Percentiles rank a stretch among this genome's conserved stretches.
Conservation (phyloP, 2,113 vertebrate genomes). For the Coturnix japonica region DNA sequence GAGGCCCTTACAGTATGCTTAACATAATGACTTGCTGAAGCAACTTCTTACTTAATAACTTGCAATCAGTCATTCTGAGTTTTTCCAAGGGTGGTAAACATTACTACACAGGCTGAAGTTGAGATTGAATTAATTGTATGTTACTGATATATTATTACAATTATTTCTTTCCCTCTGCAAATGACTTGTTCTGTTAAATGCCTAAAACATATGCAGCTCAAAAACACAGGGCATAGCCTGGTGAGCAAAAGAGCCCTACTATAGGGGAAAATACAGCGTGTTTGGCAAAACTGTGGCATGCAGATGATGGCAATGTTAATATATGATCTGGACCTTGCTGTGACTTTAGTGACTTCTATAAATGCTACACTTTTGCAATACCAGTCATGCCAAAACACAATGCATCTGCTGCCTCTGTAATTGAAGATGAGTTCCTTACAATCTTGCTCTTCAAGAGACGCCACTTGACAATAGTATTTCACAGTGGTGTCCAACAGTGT, state of each 20-base stretch:
- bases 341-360: slow-evolving; percentile 49
- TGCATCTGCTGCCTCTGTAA: slow-evolving; percentile 46
- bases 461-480: not conserved
- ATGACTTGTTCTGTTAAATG: slow-evolving; percentile 45
- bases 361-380: slow-evolving; percentile 14
- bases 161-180: slow-evolving; percentile 44
- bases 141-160: slow-evolving; percentile 40
- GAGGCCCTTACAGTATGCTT: not conserved
- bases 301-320: slow-evolving; percentile 40
- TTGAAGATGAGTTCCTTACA: not conserved
- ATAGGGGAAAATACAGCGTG: slow-evolving; percentile 48
- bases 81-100: not conserved
- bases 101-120: not conserved
- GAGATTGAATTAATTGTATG: not conserved
- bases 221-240: slow-evolving; percentile 50
- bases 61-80: not conserved
- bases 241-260: slow-evolving; percentile 47
- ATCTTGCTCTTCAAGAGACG: not conserved
- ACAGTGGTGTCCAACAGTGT: not conserved
- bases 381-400: slow-evolving; percentile 10
- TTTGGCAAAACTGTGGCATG: slow-evolving; percentile 45
- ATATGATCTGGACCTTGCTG: slow-evolving; percentile 16
- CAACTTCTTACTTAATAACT: not conserved
- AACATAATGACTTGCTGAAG: not conserved
- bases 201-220: not conserved